Evolutionary conservation across 1,140 invertebrate species (phyloP), one percentile per base, ranked within the genome.

Genomic region (Tetragonula clypearis): DNA sequence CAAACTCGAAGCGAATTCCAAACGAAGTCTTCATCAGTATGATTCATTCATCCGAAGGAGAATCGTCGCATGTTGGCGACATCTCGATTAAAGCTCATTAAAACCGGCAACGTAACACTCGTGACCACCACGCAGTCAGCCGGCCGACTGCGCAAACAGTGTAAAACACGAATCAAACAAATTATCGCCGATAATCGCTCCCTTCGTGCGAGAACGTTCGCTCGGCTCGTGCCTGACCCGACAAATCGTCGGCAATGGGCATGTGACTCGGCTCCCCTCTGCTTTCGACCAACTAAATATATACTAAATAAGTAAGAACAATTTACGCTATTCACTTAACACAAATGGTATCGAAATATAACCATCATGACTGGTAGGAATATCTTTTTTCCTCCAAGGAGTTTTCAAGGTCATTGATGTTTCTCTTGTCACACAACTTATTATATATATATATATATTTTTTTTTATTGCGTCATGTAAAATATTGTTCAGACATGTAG

Each of bases 11-110:
- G 26, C 23, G 15, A 72, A 60, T 56, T 41, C 60, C 26, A 15
- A 55, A 30, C 30, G n/a, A 3, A 49, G 41, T 49, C 8, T 14
- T 60, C 14, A 4, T 30, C 3, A 6, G n/a, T 58, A 68, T 88
- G 90, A 90, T 86, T 90, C 90, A 88, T 80, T 79, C 90, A 86
- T 78, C 75, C 79, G 79, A 75, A 86, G 84, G 82, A 62, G 84
- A 86, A 0, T 49, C 74, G 82, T 88, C 82, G 88, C 88, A 87
- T 90, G 90, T 55, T 69, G 41, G 58, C 65, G 41, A 49, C 65
- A 15, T 17, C n/a, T 84, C 79, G 71, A 90, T 90, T 90, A 89
- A 35, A 90, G 76, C 87, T 85, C 69, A 76, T 84, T 88, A 84
- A 89, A 88, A 88, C 69, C 68, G 84, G 84, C 77, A 84, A 56